Conservation (phyloP, 1,140 invertebrate genomes). For the Laupala kohalensis region DNA sequence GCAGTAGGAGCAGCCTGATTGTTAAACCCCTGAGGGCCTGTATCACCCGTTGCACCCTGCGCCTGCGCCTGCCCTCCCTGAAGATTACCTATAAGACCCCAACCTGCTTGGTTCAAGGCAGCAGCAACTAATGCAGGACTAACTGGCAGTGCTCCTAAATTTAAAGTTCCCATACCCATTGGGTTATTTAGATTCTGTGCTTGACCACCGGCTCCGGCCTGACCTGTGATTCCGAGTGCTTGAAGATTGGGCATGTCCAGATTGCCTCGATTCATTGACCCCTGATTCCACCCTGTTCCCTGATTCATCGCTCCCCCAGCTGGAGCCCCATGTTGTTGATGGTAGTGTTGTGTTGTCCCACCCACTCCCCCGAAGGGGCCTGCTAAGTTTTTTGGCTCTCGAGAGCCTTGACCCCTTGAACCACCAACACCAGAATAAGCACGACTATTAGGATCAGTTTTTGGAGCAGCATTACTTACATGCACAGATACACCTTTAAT, state of each 20-base stretch:
- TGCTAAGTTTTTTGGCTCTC: slow-evolving; percentile 24
- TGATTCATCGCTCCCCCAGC: slow-evolving; percentile 26
- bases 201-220: slow-evolving; percentile 31
- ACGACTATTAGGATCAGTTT: slow-evolving; percentile 34
- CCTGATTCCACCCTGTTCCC: slow-evolving; percentile 24
- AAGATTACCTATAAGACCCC: slow-evolving; percentile 54
- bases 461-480: slow-evolving; percentile 47
- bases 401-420: slow-evolving; percentile 21
- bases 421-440: slow-evolving; percentile 17
- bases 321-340: slow-evolving; percentile 12
- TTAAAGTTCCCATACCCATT: slow-evolving; percentile 48
- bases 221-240: slow-evolving; percentile 59
- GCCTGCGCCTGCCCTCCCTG: slow-evolving; percentile 38
- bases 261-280: slow-evolving; percentile 38
- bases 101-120: slow-evolving; percentile 57
- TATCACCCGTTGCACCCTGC: not conserved
- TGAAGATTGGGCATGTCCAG: slow-evolving; percentile 82
- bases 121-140: slow-evolving; percentile 75
- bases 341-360: slow-evolving; percentile 12
- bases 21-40: slow-evolving; percentile 16
- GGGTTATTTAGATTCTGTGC: slow-evolving; percentile 37
- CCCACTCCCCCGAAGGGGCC: slow-evolving; percentile 18
- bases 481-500: slow-evolving; percentile 48
- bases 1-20: slow-evolving; percentile 10
- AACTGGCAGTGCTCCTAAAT: slow-evolving; percentile 70